Conservation (phyloP, 2,113 vertebrate species). For the Donacobius atricapilla region DNA sequence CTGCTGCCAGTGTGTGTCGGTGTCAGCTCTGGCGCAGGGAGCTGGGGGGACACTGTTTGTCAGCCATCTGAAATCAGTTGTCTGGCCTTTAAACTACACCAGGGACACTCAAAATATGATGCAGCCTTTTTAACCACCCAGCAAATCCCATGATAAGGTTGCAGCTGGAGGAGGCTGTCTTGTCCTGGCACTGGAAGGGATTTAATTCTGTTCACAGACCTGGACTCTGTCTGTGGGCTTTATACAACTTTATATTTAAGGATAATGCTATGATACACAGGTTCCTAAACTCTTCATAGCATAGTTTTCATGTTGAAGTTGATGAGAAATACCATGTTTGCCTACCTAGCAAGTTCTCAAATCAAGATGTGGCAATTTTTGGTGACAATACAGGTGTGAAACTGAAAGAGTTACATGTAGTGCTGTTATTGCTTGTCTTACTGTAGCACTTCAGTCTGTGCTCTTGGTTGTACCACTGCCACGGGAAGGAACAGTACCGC, state of each 20-base stretch:
- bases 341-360: neutral
- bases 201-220: neutral
- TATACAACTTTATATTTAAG: neutral
- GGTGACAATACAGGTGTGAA: neutral
- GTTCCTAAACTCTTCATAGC: neutral
- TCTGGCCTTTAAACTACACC: neutral
- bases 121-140: neutral
- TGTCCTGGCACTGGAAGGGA: neutral
- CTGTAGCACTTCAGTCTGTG: neutral
- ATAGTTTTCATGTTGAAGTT: neutral
- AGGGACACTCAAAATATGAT: neutral
- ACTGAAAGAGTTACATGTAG: neutral
- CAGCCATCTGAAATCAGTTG: neutral
- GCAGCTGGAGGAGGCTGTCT: neutral
- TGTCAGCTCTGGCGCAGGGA: neutral
- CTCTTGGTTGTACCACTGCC: neutral
- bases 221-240: neutral
- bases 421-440: neutral
- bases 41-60: neutral
- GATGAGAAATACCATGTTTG: neutral
- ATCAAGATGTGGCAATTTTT: neutral
- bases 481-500: neutral
- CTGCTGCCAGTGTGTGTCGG: fast-evolving
- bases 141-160: neutral
- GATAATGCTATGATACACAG: neutral